Evolutionary conservation across 2,113 vertebrate species (phyloP), one percentile per base, ranked within the genome.

Genomic region (Chaenogobius annularis): DNA sequence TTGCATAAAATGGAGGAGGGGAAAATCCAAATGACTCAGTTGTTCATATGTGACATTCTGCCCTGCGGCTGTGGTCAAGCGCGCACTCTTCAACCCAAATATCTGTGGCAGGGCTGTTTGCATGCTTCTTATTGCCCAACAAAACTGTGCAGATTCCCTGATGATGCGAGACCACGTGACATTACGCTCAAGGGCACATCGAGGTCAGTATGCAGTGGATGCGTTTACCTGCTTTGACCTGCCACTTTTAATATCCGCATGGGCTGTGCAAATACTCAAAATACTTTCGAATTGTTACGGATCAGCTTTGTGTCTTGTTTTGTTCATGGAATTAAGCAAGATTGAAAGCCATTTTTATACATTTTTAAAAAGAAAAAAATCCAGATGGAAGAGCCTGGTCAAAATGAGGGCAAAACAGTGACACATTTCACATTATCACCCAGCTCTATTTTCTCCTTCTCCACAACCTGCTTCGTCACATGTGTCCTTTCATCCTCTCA

Each of bases 41-140:
- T 80, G 47, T 78, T 74, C 58, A 55, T 31, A 74, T 69, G 35
- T 67, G 73, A 82, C 67, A 86, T 85, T 82, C 55, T 40, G 82
- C 22, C 71, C 78, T 47, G 77, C 77, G 78, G 84, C 82, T 84
- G 80, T 63, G 84, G 73, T 83, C 77, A 78, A 73, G 46, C 19
- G 56, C 14, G 61, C 71, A 63, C 73, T 19, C 74, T 67, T 87
- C 82, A 87, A 86, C 83, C 86, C 79, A 87, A 88, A 90, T 84
- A 72, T 74, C 58, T 84, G 47, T 83, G 86, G 67, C 86, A 86
- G 85, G 1, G 0, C 23, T 81, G 71, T 89, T 75, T 54, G 70
- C 74, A 80, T 5, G 37, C 75, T 61, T 26, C 66, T 52, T 47
- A 26, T 73, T 59, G 64, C 23, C 35, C 79, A 78, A 61, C 52